Conservation (phyloP, 2,113 vertebrate species). For the Eretmochelys imbricata region DNA sequence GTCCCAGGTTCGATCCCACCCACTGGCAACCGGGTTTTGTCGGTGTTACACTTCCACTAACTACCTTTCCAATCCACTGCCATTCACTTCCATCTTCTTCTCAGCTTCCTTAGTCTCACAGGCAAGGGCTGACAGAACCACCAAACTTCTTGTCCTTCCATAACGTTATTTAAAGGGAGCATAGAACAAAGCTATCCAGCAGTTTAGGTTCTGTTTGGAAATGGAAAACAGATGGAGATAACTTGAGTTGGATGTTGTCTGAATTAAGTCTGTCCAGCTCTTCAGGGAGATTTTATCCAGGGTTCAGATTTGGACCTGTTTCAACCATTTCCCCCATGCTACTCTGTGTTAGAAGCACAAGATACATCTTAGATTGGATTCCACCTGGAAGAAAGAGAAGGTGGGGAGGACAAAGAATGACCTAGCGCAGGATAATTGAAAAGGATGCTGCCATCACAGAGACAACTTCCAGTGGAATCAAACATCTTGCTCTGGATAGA, state of each 20-base stretch:
- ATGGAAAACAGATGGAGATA: neutral
- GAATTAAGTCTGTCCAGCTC: fast-evolving
- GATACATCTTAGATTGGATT: neutral
- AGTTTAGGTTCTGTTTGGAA: neutral
- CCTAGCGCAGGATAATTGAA: neutral
- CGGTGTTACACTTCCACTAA: neutral
- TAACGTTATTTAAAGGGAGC: neutral
- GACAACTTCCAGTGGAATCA: neutral
- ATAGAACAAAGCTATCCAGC: neutral
- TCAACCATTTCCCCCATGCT: neutral
- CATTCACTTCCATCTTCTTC: neutral
- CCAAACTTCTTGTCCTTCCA: fast-evolving
- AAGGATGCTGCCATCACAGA: neutral
- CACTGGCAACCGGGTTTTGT: too few relatives aligned
- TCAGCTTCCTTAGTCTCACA: neutral
- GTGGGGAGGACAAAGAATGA: neutral
- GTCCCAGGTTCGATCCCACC: too few relatives aligned
- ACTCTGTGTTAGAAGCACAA: neutral
- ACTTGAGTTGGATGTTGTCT: neutral
- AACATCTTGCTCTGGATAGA: neutral
- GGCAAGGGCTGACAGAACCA: neutral
- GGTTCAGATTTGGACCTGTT: neutral
- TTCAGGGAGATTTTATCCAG: neutral
- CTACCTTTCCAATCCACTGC: neutral
- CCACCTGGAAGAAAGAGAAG: neutral